Evolutionary conservation across 2,113 vertebrate species (phyloP), one percentile per base, ranked within the genome.

Genomic region (Egretta garzetta): DNA sequence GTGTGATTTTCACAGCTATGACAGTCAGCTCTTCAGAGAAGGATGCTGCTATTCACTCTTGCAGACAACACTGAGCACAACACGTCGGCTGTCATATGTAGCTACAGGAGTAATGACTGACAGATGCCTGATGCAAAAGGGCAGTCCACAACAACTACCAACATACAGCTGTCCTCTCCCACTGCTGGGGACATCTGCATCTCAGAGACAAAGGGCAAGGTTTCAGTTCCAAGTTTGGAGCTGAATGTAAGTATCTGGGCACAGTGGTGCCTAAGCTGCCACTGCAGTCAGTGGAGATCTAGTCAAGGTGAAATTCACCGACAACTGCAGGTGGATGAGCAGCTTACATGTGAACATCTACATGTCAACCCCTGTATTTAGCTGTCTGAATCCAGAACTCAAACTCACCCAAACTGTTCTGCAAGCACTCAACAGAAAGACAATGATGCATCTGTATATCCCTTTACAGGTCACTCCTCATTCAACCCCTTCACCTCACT

Each of bases 101-200:
- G 19, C 32, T 63, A 6, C 1, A 6, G 37, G 27, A 77, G 28
- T 59, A 50, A 71, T 32, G 49, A 45, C 21, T 5, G 3, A 18
- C 3, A 73, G 45, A 28, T 33, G 10, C 6, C 10, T 76, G 43
- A 43, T 24, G 28, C 18, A 18, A 16, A 12, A 76, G 37, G 30
- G 37, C 37, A 70, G 28, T 6, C 37, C 56, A 20, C 4, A 86
- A 8, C 14, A 76, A 37, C 5, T 32, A 60, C 11, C 20, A 73
- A 81, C 68, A 53, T 6, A 49, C 5, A 76, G 41, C 16, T 80
- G 45, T 43, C 27, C 53, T 27, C 28, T 72, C 17, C n/a, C 32
- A 64, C 43, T 0, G 0, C 14, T 53, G 32, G 32, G 14, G 6
- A 27, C 1, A 1, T 12, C 35, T 52, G 8, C 21, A 35, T 32